Percentiles rank a stretch among this genome's conserved stretches.
These are phyloP conservation scores for Zingel zingel DNA, from an alignment of 2,113 vertebrate genomes.

Conservation along the genomic window DNA sequence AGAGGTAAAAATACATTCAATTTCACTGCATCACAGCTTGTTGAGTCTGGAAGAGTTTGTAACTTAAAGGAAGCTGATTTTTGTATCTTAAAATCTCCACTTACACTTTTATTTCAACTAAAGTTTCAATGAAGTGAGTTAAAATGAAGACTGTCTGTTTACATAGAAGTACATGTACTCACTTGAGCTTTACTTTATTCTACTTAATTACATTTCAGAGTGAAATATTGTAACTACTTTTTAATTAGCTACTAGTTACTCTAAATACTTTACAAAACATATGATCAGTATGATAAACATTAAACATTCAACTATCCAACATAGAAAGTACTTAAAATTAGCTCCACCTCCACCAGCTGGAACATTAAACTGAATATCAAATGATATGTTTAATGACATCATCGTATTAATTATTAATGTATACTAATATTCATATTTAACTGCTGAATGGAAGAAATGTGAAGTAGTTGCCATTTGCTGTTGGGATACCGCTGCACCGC, in stretches of 20 bases:
- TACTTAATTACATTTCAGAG: background rate
- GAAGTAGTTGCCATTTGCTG: conserved; percentile 40
- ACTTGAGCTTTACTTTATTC: background rate
- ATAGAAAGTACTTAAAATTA: background rate
- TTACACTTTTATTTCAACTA: background rate
- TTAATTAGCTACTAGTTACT: background rate
- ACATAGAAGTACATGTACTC: background rate
- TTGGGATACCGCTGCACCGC: conserved; percentile 6
- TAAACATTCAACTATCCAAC: background rate
- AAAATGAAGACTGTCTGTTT: background rate
- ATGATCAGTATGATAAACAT: no score
- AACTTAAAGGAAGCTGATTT: background rate
- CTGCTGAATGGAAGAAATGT: conserved; percentile 55
- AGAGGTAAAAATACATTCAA: conserved; percentile 66
- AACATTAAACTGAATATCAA: background rate
- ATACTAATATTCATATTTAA: background rate
- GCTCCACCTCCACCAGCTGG: background rate
- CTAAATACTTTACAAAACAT: background rate
- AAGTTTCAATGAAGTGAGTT: background rate
- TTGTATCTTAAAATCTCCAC: background rate
- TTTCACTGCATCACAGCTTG: background rate
- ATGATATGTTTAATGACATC: background rate
- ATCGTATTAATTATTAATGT: background rate
- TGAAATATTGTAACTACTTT: background rate
- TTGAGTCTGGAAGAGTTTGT: background rate